Conservation (phyloP, 2,888 invertebrate genomes). For the Drosophila nr. fundita region DNA sequence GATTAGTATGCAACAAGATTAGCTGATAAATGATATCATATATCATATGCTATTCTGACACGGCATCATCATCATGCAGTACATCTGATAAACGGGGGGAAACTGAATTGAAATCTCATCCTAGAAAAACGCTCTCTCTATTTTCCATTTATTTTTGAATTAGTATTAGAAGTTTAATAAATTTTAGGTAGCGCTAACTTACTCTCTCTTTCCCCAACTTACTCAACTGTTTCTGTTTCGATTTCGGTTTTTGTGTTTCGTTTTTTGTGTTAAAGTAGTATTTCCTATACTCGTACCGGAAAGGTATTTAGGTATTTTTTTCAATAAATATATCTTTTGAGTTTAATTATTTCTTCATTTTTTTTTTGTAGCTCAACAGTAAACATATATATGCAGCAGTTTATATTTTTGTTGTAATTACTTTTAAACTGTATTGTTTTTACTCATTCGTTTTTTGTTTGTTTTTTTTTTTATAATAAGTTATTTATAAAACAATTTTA, state of each 20-base stretch:
- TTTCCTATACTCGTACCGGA: conserved; percentile 28
- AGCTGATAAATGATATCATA: conserved; percentile 9
- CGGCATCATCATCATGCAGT: not conserved
- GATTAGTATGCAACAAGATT: not conserved
- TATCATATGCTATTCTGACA: not conserved
- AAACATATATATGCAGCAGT: conserved; percentile 75
- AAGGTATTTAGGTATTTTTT: conserved; percentile 43
- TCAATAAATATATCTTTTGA: conserved; percentile 70
- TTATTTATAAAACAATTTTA: conserved; percentile 74
- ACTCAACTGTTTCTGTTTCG: conserved; percentile 39
- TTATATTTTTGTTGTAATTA: conserved; percentile 55
- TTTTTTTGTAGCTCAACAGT: conserved; percentile 71
- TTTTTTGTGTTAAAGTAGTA: conserved; percentile 12
- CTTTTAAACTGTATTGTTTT: conserved; percentile 49
- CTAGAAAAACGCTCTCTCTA: conserved; percentile 15
- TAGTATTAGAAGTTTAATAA: conserved; percentile 43
- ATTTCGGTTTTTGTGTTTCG: conserved; percentile 28
- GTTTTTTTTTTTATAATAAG: conserved; percentile 51
- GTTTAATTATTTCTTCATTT: conserved; percentile 37
- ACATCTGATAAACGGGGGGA: conserved; percentile 1
- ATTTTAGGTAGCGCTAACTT: conserved; percentile 45
- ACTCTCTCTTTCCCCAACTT: conserved; percentile 29
- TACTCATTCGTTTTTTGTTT: conserved; percentile 30
- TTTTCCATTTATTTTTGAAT: conserved; percentile 28
- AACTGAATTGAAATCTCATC: conserved; percentile 40